phyloP scores from a whole-genome alignment of 1,140 invertebrate genomes.

The Laupala kohalensis region DNA sequence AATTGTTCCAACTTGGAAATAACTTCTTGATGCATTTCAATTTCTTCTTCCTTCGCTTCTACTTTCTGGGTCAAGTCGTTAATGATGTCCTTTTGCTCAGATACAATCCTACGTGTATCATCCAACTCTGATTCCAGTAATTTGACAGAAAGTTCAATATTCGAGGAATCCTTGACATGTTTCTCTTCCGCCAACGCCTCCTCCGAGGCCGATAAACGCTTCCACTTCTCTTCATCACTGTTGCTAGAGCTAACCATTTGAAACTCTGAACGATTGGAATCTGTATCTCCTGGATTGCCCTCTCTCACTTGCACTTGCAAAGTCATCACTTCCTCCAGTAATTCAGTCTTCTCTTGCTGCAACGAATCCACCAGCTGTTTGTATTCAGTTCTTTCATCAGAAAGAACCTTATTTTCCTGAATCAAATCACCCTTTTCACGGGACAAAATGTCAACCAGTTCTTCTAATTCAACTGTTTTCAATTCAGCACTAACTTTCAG shows the following conservation, averaged over 20 bases:
- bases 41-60: conserved; percentile 16
- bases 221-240: not conserved
- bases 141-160: not conserved
- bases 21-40: conserved; percentile 11
- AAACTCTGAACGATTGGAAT: not conserved
- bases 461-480: conserved; percentile 52
- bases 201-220: not conserved
- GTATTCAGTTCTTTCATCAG: conserved; percentile 7
- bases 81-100: conserved; percentile 21
- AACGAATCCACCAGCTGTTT: conserved; percentile 8
- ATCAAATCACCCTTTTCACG: conserved; percentile 30
- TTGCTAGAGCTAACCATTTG: not conserved
- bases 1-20: conserved; percentile 13
- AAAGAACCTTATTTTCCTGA: conserved; percentile 28
- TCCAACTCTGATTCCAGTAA: not conserved
- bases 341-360: conserved; percentile 15
- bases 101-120: conserved; percentile 4
- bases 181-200: not conserved
- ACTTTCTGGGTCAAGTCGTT: conserved; percentile 20
- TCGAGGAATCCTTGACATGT: not conserved
- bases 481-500: conserved; percentile 51
- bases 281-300: conserved; percentile 18
- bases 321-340: conserved; percentile 27
- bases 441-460: conserved; percentile 40
- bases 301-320: conserved; percentile 22